These are phyloP conservation scores for Thripadectes ignobilis DNA, from an alignment of 2,797 vertebrate species.

Conservation along the genomic window DNA sequence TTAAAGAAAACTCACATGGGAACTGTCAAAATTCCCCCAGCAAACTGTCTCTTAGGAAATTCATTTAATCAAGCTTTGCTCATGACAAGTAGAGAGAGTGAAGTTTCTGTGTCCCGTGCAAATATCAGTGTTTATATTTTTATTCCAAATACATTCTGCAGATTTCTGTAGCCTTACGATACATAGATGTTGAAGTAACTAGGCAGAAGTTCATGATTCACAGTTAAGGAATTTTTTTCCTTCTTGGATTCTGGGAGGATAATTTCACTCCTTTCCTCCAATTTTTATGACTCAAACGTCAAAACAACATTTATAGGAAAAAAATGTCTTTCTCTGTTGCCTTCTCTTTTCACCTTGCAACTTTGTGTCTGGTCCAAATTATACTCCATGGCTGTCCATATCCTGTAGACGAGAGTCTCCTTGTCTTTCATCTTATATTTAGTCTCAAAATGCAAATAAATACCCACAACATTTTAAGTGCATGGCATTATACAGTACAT, in stretches of 20 bases:
- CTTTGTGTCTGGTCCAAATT: background rate
- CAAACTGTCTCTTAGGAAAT: background rate
- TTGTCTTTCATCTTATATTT: background rate
- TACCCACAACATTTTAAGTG: fast-evolving
- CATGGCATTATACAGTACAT: background rate
- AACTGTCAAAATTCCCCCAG: background rate
- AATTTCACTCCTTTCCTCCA: conserved; percentile 19
- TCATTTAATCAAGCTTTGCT: background rate
- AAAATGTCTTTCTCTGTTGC: background rate
- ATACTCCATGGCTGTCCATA: background rate
- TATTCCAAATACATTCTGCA: conserved; percentile 30
- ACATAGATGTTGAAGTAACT: conserved; percentile 24
- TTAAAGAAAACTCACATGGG: background rate
- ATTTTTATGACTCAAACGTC: conserved; percentile 15
- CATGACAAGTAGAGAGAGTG: background rate
- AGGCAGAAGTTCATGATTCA: background rate
- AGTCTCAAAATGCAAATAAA: background rate
- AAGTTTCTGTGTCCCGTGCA: background rate
- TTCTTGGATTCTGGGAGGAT: conserved; percentile 14
- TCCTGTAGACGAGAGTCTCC: background rate
- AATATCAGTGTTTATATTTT: background rate
- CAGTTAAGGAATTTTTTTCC: background rate
- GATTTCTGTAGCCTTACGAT: background rate
- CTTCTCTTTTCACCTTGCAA: background rate
- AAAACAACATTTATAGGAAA: conserved; percentile 6